Conservation (phyloP, 2,888 invertebrate species). For the Eucera pruinosa region DNA sequence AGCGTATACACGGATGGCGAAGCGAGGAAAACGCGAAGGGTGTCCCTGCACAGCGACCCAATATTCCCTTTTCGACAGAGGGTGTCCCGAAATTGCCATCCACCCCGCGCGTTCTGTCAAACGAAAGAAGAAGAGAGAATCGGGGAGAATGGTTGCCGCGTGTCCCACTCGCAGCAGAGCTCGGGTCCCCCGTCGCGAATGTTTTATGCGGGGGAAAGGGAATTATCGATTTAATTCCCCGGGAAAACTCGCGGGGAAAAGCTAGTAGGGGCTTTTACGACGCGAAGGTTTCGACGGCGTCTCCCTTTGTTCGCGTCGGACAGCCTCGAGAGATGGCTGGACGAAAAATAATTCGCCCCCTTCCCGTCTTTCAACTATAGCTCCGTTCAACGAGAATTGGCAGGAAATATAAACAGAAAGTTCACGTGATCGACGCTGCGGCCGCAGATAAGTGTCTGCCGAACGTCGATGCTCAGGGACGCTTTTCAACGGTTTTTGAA, state of each 20-base stretch:
- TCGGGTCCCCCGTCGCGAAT: slow-evolving; percentile 65
- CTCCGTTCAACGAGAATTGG: too few relatives aligned
- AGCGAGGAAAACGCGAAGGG: too few relatives aligned
- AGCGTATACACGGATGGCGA: too few relatives aligned
- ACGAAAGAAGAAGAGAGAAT: slow-evolving; percentile 15
- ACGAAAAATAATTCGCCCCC: slow-evolving; percentile 20
- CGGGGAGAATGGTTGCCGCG: slow-evolving; percentile 5
- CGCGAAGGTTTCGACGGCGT: slow-evolving; percentile 44
- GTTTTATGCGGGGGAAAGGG: slow-evolving; percentile 76
- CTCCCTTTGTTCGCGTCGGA: slow-evolving; percentile 50
- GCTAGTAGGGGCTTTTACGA: slow-evolving; percentile 44
- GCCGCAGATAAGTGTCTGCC: too few relatives aligned
- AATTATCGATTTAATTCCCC: slow-evolving; percentile 83
- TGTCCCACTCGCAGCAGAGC: slow-evolving; percentile 14
- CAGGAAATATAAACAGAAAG: too few relatives aligned
- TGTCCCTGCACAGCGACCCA: too few relatives aligned
- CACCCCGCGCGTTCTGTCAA: neutral
- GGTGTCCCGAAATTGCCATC: slow-evolving; percentile 22
- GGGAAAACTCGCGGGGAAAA: slow-evolving; percentile 78
- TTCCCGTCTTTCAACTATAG: neutral
- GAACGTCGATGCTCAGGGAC: too few relatives aligned
- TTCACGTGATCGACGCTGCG: too few relatives aligned
- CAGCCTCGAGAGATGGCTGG: neutral
- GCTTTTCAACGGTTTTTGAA: too few relatives aligned
- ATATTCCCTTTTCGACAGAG: slow-evolving; percentile 11